phyloP scores from a whole-genome alignment of 2,888 invertebrate species.

The Aspidapion aeneum region DNA sequence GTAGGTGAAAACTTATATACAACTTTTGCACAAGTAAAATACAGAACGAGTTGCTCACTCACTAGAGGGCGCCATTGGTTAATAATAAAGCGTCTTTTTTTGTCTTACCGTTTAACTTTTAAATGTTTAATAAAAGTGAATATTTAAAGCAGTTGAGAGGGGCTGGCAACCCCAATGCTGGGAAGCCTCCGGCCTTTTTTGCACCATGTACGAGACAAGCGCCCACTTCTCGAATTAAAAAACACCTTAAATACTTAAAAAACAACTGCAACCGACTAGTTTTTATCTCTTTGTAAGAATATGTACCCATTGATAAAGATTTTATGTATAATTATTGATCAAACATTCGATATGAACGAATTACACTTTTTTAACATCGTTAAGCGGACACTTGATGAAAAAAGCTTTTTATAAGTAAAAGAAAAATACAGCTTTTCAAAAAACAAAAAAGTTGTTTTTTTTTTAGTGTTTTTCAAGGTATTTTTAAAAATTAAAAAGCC shows the following conservation, averaged over 20 bases:
- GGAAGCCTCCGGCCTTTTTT: constrained; percentile 36
- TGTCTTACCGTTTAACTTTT: constrained; percentile 13
- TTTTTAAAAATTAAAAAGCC: constrained; percentile 54
- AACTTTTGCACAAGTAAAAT: too few relatives aligned
- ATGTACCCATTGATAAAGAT: constrained; percentile 16
- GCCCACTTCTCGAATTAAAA: constrained; percentile 25
- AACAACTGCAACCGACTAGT: not conserved
- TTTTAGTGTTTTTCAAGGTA: constrained; percentile 30
- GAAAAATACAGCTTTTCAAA: constrained; percentile 41
- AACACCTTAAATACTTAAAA: not conserved
- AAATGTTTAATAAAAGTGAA: too few relatives aligned
- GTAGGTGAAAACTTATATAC: too few relatives aligned
- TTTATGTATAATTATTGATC: constrained; percentile 27
- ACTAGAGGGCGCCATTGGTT: too few relatives aligned
- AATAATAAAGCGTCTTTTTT: constrained; percentile 40
- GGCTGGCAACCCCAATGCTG: constrained; percentile 30
- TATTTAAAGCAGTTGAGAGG: constrained; percentile 37
- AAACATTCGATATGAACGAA: constrained; percentile 33
- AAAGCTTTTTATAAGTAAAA: constrained; percentile 34
- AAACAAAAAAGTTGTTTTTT: constrained; percentile 42
- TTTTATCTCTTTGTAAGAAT: not conserved
- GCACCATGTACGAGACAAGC: constrained; percentile 40
- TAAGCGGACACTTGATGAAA: constrained; percentile 36
- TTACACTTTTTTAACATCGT: constrained; percentile 22
- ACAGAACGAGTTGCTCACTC: too few relatives aligned